A percentile compares a stretch with the other conserved stretches of the same genome.
These are phyloP conservation scores for Otus scops DNA, from an alignment of 2,797 vertebrate genomes.

Conservation along the genomic window DNA sequence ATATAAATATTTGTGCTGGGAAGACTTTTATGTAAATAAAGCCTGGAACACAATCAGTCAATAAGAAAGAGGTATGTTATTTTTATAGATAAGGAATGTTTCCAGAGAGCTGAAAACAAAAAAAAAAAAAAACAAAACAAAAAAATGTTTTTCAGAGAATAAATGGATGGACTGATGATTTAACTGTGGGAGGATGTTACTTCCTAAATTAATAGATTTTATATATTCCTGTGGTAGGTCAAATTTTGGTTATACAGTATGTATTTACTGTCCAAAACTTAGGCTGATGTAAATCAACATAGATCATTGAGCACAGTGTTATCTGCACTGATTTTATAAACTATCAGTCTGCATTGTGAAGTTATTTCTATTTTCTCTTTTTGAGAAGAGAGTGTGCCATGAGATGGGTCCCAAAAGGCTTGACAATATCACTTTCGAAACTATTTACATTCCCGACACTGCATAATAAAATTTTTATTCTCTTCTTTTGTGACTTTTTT, in stretches of 20 bases:
- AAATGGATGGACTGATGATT: neutral
- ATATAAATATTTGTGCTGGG: slow-evolving; percentile 8
- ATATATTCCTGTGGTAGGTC: neutral
- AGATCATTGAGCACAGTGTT: neutral
- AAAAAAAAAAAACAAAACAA: no score
- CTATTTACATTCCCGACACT: slow-evolving; percentile 63
- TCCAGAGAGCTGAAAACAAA: neutral
- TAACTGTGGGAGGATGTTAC: neutral
- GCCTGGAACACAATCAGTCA: neutral
- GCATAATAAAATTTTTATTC: slow-evolving; percentile 64
- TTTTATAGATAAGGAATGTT: neutral
- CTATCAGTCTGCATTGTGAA: neutral
- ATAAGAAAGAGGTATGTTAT: neutral
- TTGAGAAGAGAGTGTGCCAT: neutral
- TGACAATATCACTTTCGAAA: slow-evolving; percentile 50
- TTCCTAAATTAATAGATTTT: neutral
- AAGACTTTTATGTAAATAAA: neutral
- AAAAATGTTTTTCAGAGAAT: neutral
- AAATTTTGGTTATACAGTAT: neutral
- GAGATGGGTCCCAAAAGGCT: neutral
- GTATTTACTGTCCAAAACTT: neutral
- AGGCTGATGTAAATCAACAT: neutral
- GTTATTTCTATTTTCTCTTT: neutral
- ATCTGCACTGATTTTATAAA: neutral
- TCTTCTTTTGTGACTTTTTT: slow-evolving; percentile 66